phyloP scores from a whole-genome alignment of 2,888 invertebrate species.

The Germaria angustata region DNA sequence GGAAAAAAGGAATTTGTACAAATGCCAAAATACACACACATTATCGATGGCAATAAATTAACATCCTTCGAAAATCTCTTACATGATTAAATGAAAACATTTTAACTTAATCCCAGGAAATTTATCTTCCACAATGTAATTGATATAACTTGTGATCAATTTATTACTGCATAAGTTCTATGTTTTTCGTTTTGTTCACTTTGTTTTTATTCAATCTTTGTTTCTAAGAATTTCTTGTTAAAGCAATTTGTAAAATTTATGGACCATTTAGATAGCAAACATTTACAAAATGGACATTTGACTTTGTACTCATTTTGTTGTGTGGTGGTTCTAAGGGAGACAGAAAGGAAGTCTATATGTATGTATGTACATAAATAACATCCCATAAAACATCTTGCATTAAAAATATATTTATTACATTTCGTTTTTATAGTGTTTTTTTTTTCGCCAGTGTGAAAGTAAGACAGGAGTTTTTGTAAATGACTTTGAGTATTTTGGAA shows the following conservation, averaged over 20 bases:
- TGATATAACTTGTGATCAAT: conserved; percentile 67
- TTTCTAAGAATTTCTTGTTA: conserved; percentile 30
- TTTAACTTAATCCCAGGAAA: conserved; percentile 64
- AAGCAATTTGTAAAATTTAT: conserved; percentile 68
- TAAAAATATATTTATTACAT: conserved; percentile 63
- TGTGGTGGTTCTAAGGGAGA: background rate
- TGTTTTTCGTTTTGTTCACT: background rate
- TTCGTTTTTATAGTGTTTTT: conserved; percentile 10
- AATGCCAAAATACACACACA: conserved; percentile 16
- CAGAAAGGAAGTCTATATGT: background rate
- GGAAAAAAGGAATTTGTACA: background rate
- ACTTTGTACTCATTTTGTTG: conserved; percentile 47
- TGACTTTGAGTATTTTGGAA: conserved; percentile 41
- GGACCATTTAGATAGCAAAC: conserved; percentile 68
- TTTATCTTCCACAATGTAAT: conserved; percentile 64
- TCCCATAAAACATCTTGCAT: conserved; percentile 65
- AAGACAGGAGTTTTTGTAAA: conserved; percentile 3
- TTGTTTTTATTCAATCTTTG: conserved; percentile 8
- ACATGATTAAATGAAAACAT: conserved; percentile 66
- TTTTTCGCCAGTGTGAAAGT: no score
- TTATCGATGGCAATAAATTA: conserved; percentile 63
- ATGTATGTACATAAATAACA: conserved; percentile 30
- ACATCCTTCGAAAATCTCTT: conserved; percentile 50
- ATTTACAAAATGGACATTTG: conserved; percentile 67
- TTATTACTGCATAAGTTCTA: conserved; percentile 61